Evolutionary conservation across 2,888 invertebrate genomes (phyloP), one percentile per base, ranked within the genome.

Genomic region (Cyclophora albipunctata): DNA sequence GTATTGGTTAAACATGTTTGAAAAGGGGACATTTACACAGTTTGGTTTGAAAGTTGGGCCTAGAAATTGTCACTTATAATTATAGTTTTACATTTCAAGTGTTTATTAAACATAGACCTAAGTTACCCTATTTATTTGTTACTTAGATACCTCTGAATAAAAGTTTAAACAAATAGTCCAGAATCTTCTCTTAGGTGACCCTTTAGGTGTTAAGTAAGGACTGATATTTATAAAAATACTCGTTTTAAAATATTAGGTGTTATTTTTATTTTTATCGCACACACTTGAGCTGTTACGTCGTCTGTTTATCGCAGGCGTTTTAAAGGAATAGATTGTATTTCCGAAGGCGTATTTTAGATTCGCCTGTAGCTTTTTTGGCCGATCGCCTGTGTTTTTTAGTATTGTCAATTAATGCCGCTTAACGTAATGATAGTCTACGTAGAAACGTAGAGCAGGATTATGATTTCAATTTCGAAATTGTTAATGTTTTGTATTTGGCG

Each of bases 181-280:
- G 59, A 60, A 62, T 66, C 57, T 60, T 63, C 49, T 62, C 52
- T 37, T 60, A 62, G 67, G 62, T 64, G 69, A 48, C 69, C 71
- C 66, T 66, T 71, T 87, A 84, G 84, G 57, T 66, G 62, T 78
- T 87, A 87, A 87, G 86, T 84, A 83, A 78, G 87, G 82, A 87
- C 87, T 86, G 87, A 87, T 87, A 82, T 71, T 76, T 69, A 69
- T 73, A 73, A 71, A 71, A 75, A 78, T 81, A 75, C 72, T 77
- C 74, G 71, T 52, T 58, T 61, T 60, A 61, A 53, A 52, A 58
- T 37, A 37, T 5, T 37, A 37, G 37, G 5, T 37, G 61, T 62
- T 60, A 55, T 52, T 62, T 57, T 53, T 37, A 47, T 57, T 61
- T 59, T 46, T 42, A 46, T 58, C 56, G 69, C 65, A 64, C 62